Evolutionary conservation across 1,140 invertebrate species (phyloP).

Genomic region (Hirudo medicinalis): DNA sequence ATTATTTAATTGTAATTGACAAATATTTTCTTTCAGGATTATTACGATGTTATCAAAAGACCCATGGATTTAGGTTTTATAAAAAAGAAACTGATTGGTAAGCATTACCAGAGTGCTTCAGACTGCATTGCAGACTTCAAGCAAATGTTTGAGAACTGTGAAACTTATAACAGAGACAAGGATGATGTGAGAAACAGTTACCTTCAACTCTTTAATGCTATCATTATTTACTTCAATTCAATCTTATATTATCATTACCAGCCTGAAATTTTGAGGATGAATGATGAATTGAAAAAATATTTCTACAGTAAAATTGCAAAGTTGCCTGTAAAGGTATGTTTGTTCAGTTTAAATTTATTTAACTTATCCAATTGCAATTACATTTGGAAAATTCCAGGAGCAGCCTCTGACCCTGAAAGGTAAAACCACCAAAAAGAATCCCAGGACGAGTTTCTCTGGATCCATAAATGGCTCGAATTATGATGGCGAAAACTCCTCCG

Average conservation of each 20-base stretch:
- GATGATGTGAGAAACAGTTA: slow-evolving; percentile 3
- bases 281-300: not conserved
- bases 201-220: not conserved
- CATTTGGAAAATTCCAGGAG: too few species aligned
- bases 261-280: slow-evolving; percentile 1
- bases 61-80: slow-evolving; percentile 5
- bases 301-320: not conserved
- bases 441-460: too few species aligned
- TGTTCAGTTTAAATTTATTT: too few species aligned
- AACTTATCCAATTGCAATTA: too few species aligned
- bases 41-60: not conserved
- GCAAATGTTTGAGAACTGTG: slow-evolving; percentile 9
- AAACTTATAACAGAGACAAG: slow-evolving; percentile 1
- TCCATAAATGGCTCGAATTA: too few species aligned
- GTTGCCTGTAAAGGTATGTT: slow-evolving; percentile 1
- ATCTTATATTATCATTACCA: not conserved
- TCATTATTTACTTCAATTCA: not conserved
- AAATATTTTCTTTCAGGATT: not conserved
- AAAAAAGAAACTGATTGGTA: not conserved
- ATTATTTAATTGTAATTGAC: not conserved
- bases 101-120: not conserved
- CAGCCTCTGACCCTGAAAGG: too few species aligned
- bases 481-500: too few species aligned
- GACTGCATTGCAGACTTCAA: slow-evolving; percentile 8
- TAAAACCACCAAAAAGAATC: too few species aligned